Evolutionary conservation across 2,888 invertebrate species (phyloP).

Genomic region (Eupithecia inturbata): DNA sequence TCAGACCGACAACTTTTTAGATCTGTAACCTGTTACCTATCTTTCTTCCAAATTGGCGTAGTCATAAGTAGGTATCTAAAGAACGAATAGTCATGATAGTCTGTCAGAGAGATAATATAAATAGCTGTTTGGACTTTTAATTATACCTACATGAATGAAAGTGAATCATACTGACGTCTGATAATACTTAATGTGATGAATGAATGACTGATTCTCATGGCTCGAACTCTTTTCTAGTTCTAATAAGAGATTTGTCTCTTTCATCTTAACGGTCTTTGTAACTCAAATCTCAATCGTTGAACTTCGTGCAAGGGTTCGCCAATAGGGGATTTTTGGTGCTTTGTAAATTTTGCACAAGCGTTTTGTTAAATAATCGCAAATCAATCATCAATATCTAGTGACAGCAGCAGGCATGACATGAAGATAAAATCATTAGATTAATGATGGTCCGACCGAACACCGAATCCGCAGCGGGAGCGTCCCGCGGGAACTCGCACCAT

Average conservation of each 20-base stretch:
- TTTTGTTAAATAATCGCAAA: neutral
- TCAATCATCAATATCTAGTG: conserved; percentile 19
- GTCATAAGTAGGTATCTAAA: neutral
- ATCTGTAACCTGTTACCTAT: neutral
- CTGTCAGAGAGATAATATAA: neutral
- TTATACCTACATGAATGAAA: conserved; percentile 31
- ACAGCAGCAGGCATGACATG: conserved; percentile 36
- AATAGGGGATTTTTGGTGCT: neutral
- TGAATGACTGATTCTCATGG: conserved; percentile 13
- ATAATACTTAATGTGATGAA: conserved; percentile 16
- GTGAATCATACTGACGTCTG: conserved; percentile 36
- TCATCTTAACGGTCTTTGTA: neutral
- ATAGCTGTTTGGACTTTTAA: conserved; percentile 5
- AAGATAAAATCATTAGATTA: conserved; percentile 57
- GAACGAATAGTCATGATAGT: neutral
- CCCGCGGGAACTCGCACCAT: conserved; percentile 63
- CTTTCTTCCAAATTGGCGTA: neutral
- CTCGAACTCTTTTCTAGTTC: neutral
- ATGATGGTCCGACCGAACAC: conserved; percentile 59
- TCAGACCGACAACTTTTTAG: neutral
- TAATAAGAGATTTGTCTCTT: neutral
- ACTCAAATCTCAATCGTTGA: neutral
- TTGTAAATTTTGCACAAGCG: neutral
- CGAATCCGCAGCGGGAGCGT: conserved; percentile 17
- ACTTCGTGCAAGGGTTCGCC: neutral